Conservation (phyloP, 2,888 invertebrate genomes). For the Mesorhabditis spiculigera region DNA sequence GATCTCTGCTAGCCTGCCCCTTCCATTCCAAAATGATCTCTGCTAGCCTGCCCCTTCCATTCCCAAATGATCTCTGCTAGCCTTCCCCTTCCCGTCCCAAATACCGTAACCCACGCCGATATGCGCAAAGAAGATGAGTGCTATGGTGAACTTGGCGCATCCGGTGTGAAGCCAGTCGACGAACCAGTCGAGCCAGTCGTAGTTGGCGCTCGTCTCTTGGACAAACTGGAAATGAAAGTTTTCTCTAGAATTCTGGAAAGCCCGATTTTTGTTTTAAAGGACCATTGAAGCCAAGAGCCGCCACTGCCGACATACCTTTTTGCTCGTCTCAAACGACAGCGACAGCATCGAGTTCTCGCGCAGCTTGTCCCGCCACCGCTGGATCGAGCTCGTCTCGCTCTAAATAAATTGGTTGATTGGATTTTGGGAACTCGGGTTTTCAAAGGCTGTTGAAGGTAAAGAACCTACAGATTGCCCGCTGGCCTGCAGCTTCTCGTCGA, state of each 20-base stretch:
- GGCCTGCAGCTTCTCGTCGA: conserved; percentile 20
- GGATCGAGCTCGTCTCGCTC: neutral
- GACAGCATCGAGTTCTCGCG: conserved; percentile 1
- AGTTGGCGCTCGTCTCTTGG: neutral
- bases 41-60: too few relatives aligned
- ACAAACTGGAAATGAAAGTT: neutral
- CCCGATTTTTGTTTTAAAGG: too few relatives aligned
- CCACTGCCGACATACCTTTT: neutral
- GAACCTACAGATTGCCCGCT: conserved; percentile 10
- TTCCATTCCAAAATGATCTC: too few relatives aligned
- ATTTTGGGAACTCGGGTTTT: too few relatives aligned
- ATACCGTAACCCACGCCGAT: conserved; percentile 27
- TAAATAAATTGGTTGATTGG: neutral
- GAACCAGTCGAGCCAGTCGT: conserved; percentile 25
- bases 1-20: too few relatives aligned
- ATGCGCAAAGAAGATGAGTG: conserved; percentile 34
- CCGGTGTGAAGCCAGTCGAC: conserved; percentile 35
- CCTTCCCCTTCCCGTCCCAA: too few relatives aligned
- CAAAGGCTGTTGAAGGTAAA: too few relatives aligned
- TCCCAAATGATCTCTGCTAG: too few relatives aligned
- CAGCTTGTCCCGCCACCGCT: conserved; percentile 1
- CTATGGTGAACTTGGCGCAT: conserved; percentile 27
- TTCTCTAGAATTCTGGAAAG: too few relatives aligned
- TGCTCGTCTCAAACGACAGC: neutral
- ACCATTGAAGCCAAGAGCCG: too few relatives aligned